phyloP scores from a whole-genome alignment of 2,797 vertebrate species.

The Sciurus vulgaris region DNA sequence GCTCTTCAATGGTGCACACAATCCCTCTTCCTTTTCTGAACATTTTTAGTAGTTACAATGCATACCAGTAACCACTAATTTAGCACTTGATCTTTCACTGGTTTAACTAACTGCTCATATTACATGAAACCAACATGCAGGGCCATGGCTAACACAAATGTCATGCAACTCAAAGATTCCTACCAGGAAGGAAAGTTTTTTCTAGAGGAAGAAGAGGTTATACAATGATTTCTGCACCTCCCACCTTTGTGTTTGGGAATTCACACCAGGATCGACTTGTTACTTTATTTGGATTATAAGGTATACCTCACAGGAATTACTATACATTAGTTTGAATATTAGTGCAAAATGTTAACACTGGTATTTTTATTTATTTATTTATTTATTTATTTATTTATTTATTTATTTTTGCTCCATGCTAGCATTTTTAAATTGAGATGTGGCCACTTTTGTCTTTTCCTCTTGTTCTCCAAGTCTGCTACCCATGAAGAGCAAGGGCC shows the following conservation, averaged over 20 bases:
- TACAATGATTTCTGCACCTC: not conserved
- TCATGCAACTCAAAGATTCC: not conserved
- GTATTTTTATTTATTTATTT: not conserved
- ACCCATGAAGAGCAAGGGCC: not conserved
- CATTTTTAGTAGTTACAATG: not conserved
- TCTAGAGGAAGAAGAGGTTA: not conserved
- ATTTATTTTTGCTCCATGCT: not conserved
- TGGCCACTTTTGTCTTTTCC: not conserved
- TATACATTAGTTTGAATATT: not conserved
- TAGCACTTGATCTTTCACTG: not conserved
- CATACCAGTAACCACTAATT: not conserved
- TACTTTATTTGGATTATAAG: not conserved
- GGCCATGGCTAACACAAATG: not conserved
- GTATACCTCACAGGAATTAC: not conserved
- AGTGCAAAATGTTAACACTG: not conserved
- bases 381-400: too few relatives aligned
- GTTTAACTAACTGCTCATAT: not conserved
- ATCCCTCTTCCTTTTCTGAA: not conserved
- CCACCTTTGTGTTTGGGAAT: not conserved
- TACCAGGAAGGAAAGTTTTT: not conserved
- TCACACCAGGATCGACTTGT: not conserved
- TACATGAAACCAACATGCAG: not conserved
- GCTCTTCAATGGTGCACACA: not conserved
- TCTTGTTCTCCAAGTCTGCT: not conserved
- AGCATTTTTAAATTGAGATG: not conserved